Conservation (phyloP, 2,113 vertebrate species). For the Cynocephalus volans region DNA sequence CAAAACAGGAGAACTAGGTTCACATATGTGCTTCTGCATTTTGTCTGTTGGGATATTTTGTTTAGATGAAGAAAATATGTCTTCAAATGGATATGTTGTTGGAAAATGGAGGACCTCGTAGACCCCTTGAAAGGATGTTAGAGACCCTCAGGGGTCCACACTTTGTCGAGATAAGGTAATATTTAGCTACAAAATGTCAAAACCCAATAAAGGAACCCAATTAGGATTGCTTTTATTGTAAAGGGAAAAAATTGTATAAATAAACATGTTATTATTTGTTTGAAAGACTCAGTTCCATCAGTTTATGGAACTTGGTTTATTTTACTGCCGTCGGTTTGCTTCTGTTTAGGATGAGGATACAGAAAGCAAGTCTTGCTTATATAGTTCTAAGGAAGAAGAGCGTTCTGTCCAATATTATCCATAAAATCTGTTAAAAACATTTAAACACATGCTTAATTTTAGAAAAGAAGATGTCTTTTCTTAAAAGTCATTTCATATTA, state of each 20-base stretch:
- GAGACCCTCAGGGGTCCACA: fast-evolving
- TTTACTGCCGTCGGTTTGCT: neutral
- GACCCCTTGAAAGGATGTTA: neutral
- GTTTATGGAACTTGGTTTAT: neutral
- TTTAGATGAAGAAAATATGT: neutral
- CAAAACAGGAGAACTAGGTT: neutral
- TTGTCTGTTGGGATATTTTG: neutral
- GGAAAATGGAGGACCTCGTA: neutral
- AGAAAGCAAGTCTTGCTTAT: neutral
- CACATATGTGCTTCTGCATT: neutral
- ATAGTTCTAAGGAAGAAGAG: neutral
- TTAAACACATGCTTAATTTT: neutral
- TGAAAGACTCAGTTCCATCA: neutral
- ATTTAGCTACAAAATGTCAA: neutral
- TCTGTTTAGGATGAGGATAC: neutral
- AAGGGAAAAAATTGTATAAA: neutral
- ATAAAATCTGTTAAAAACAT: neutral
- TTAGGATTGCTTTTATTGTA: neutral
- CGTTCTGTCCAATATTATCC: neutral
- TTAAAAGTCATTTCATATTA: neutral
- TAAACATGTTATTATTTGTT: neutral
- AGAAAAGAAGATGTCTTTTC: conserved; percentile 21
- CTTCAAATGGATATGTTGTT: neutral
- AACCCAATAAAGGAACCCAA: neutral
- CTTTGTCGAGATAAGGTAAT: neutral